Evolutionary conservation across 2,888 invertebrate species (phyloP).

Genomic region (Meloe dianella): DNA sequence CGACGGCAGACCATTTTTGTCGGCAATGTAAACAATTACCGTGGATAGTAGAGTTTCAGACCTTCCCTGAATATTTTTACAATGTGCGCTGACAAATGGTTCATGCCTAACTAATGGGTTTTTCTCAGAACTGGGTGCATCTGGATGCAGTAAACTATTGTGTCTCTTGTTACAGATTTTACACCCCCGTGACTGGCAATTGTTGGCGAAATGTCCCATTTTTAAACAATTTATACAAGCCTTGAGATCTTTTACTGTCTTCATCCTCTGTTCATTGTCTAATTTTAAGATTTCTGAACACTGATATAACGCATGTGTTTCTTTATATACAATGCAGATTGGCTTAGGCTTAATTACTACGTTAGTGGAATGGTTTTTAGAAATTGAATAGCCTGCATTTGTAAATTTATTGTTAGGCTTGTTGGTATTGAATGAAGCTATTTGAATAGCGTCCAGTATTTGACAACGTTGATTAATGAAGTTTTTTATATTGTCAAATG

Average conservation of each 20-base stretch:
- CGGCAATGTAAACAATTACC: conserved; percentile 19
- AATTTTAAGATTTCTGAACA: conserved; percentile 22
- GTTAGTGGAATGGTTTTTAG: not conserved
- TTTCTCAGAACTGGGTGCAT: not conserved
- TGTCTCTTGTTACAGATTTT: conserved; percentile 24
- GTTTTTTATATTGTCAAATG: conserved; percentile 18
- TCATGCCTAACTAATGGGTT: not conserved
- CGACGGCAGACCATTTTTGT: conserved; percentile 13
- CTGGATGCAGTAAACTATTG: conserved; percentile 25
- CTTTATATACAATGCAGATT: conserved; percentile 19
- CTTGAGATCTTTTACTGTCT: conserved; percentile 10
- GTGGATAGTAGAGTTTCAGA: conserved; percentile 19
- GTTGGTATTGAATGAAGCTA: not conserved
- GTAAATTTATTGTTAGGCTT: not conserved
- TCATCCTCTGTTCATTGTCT: conserved; percentile 16
- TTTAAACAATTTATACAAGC: conserved; percentile 30
- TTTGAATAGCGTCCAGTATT: not conserved
- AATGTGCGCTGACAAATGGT: not conserved
- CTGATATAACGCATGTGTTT: conserved; percentile 21
- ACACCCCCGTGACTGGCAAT: conserved; percentile 21
- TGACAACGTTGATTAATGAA: not conserved
- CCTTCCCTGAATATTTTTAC: not conserved
- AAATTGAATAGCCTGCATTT: not conserved
- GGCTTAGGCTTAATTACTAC: not conserved
- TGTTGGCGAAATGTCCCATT: conserved; percentile 17